Percentiles rank a stretch among this genome's conserved stretches.
Conservation (phyloP, 2,888 invertebrate species). For the Athalia cordata region DNA sequence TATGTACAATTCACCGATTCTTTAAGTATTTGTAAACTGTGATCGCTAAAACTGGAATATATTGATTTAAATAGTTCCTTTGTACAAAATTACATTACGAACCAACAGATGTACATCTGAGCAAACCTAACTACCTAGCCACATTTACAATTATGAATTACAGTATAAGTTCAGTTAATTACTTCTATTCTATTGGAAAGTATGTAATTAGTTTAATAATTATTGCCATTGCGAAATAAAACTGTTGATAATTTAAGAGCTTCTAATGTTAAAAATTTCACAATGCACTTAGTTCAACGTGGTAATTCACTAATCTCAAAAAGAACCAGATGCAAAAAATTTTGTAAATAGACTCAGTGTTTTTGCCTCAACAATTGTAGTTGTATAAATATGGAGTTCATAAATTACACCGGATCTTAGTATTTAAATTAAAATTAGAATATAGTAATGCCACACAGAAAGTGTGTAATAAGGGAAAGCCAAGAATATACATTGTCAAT, state of each 20-base stretch:
- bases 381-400: constrained; percentile 7
- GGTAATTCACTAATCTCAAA: constrained; percentile 17
- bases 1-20: constrained; percentile 70
- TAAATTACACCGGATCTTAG: constrained; percentile 26
- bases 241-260: constrained; percentile 23
- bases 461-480: constrained; percentile 7
- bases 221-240: constrained; percentile 67
- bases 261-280: constrained; percentile 18
- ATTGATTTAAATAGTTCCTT: constrained; percentile 68
- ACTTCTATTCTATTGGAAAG: constrained; percentile 64
- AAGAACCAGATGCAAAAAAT: constrained; percentile 7
- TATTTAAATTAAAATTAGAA: constrained; percentile 23
- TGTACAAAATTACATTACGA: constrained; percentile 73
- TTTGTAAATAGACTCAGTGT: background rate
- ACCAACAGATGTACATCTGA: constrained; percentile 68
- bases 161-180: constrained; percentile 51
- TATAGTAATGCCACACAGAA: background rate
- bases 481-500: constrained; percentile 32
- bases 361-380: background rate
- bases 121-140: constrained; percentile 64
- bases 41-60: constrained; percentile 63
- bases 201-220: constrained; percentile 60
- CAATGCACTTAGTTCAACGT: constrained; percentile 35
- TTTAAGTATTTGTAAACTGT: constrained; percentile 47
- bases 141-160: constrained; percentile 61